phyloP scores from a whole-genome alignment of 1,140 invertebrate species.

The Drosophila persimilis region DNA sequence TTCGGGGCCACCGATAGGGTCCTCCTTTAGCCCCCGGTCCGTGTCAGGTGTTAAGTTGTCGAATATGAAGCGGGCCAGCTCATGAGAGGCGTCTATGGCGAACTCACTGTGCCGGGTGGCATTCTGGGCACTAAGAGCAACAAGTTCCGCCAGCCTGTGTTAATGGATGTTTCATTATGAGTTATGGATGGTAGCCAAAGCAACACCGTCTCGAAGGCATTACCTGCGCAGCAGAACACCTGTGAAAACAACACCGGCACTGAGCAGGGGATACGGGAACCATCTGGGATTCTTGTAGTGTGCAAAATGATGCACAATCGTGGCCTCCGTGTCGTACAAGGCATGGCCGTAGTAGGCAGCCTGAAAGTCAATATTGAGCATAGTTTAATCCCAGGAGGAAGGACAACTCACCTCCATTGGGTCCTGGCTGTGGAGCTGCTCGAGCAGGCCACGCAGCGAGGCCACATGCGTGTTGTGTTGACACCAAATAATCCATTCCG shows the following conservation, averaged over 20 bases:
- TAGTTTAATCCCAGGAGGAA: too few relatives aligned
- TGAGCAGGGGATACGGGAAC: slow-evolving; percentile 92
- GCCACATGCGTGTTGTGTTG: slow-evolving; percentile 86
- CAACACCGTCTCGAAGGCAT: slow-evolving; percentile 36
- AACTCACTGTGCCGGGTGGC: slow-evolving; percentile 85
- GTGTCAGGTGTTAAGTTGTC: slow-evolving; percentile 80
- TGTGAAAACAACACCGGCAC: slow-evolving; percentile 91
- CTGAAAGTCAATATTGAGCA: slow-evolving; percentile 78
- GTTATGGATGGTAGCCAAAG: slow-evolving; percentile 15
- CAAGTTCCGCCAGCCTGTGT: slow-evolving; percentile 82
- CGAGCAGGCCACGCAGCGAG: slow-evolving; percentile 84
- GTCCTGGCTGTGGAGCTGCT: slow-evolving; percentile 84
- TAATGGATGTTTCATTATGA: slow-evolving; percentile 51
- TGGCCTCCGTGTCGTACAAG: slow-evolving; percentile 89
- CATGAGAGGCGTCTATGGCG: slow-evolving; percentile 92
- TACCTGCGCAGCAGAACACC: slow-evolving; percentile 87
- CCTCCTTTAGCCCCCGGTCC: background rate
- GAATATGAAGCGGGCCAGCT: slow-evolving; percentile 89
- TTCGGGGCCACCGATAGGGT: background rate
- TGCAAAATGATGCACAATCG: slow-evolving; percentile 95
- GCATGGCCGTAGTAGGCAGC: slow-evolving; percentile 89
- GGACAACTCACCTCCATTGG: slow-evolving; percentile 83
- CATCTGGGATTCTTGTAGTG: slow-evolving; percentile 86
- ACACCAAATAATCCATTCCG: slow-evolving; percentile 87
- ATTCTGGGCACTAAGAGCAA: slow-evolving; percentile 61